These are phyloP conservation scores for Anaspis maculata DNA, from an alignment of 2,888 invertebrate genomes.

Conservation along the genomic window DNA sequence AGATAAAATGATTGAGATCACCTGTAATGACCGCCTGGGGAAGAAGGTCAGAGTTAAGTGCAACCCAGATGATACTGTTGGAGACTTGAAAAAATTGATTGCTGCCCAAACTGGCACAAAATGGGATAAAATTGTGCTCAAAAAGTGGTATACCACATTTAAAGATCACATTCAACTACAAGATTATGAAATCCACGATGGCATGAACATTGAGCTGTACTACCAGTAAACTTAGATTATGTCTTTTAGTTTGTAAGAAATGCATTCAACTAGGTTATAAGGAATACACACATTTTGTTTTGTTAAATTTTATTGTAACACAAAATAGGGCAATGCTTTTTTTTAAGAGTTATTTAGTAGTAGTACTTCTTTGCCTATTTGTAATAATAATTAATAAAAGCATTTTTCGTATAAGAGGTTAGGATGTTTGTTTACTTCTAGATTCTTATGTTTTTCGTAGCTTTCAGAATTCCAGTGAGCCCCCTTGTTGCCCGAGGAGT, in stretches of 20 bases:
- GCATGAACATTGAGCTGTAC: conserved; percentile 97
- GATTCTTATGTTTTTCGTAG: too few species aligned
- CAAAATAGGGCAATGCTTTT: too few species aligned
- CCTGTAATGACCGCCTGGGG: conserved; percentile 96
- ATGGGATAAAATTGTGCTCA: conserved; percentile 94
- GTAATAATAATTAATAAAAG: too few species aligned
- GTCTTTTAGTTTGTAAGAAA: too few species aligned
- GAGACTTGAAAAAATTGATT: conserved; percentile 95
- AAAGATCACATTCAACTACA: conserved; percentile 96
- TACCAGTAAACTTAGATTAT: conserved; percentile 64
- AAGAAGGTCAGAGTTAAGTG: conserved; percentile 99
- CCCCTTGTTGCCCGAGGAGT: too few species aligned
- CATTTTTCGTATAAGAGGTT: conserved; percentile 13
- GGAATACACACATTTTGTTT: conserved; percentile 6
- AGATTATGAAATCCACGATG: conserved; percentile 99
- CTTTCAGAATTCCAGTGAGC: too few species aligned
- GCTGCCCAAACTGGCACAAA: conserved; percentile 98
- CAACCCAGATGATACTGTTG: conserved; percentile 96
- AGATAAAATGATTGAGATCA: conserved; percentile 96
- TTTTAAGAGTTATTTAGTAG: too few species aligned
- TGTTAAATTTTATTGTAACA: too few species aligned
- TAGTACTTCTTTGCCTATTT: too few species aligned
- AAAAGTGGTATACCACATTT: conserved; percentile 99
- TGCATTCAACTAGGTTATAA: too few species aligned
- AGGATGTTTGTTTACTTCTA: too few species aligned